A percentile compares a stretch with the other conserved stretches of the same genome.
Evolutionary conservation across 2,797 vertebrate species (phyloP).

Genomic region (Novumbra hubbsi): DNA sequence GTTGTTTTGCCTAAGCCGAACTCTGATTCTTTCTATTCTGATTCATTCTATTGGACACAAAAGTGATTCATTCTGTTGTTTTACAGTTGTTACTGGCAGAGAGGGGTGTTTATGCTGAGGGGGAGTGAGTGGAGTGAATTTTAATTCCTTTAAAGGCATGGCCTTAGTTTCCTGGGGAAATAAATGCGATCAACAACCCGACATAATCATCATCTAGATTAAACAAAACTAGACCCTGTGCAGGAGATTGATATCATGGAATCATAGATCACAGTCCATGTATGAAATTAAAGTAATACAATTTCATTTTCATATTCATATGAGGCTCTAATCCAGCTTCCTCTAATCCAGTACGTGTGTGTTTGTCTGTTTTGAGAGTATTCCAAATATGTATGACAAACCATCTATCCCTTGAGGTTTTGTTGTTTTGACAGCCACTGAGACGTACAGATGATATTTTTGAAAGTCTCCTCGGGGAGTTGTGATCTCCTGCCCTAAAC

Average conservation of each 20-base stretch:
- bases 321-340: conserved; percentile 16
- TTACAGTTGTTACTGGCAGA: not conserved
- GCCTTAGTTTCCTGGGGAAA: conserved; percentile 1
- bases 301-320: conserved; percentile 16
- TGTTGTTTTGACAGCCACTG: not conserved
- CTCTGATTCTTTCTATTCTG: not conserved
- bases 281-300: conserved; percentile 30
- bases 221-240: conserved; percentile 24
- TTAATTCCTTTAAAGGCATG: not conserved
- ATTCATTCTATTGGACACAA: not conserved
- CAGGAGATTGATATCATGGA: conserved; percentile 17
- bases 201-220: conserved; percentile 23
- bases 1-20: not conserved
- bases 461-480: not conserved
- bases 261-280: conserved; percentile 22
- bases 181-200: conserved; percentile 12
- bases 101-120: not conserved
- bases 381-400: not conserved
- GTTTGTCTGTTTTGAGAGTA: not conserved
- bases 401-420: not conserved
- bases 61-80: not conserved
- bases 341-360: not conserved
- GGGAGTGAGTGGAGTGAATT: not conserved
- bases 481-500: not conserved
- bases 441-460: not conserved